phyloP scores from a whole-genome alignment of 1,140 invertebrate species.

The Tetramorium parvispinum region DNA sequence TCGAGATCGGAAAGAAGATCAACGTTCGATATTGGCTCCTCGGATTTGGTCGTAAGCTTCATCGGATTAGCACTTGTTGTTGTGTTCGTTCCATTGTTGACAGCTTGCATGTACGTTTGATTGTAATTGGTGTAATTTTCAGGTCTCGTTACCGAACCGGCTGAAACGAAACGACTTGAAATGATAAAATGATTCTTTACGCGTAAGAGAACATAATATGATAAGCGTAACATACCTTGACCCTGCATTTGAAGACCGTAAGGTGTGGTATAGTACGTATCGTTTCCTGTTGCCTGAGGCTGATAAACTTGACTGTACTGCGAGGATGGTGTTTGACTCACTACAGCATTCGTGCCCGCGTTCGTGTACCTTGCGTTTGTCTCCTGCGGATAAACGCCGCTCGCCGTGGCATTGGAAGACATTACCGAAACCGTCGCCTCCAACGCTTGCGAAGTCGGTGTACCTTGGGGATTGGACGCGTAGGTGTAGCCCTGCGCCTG shows the following conservation, averaged over 20 bases:
- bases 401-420: not conserved
- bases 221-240: slow-evolving; percentile 67
- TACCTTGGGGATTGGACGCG: slow-evolving; percentile 59
- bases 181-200: not conserved
- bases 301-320: slow-evolving; percentile 78
- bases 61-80: slow-evolving; percentile 74
- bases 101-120: slow-evolving; percentile 79
- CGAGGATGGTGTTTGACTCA: slow-evolving; percentile 80
- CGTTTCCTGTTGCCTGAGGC: slow-evolving; percentile 58
- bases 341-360: slow-evolving; percentile 81
- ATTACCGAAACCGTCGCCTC: not conserved
- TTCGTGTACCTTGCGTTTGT: slow-evolving; percentile 85
- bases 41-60: slow-evolving; percentile 62
- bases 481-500: slow-evolving; percentile 81
- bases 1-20: slow-evolving; percentile 93
- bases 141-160: slow-evolving; percentile 57
- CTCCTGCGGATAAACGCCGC: slow-evolving; percentile 60
- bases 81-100: slow-evolving; percentile 76
- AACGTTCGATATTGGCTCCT: slow-evolving; percentile 87
- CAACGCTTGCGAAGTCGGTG: slow-evolving; percentile 39
- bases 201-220: not conserved
- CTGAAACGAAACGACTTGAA: not conserved
- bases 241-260: slow-evolving; percentile 84
- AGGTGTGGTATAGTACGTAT: slow-evolving; percentile 85
- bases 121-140: slow-evolving; percentile 69